phyloP scores from a whole-genome alignment of 2,797 vertebrate genomes.

The Alectoris magna region DNA sequence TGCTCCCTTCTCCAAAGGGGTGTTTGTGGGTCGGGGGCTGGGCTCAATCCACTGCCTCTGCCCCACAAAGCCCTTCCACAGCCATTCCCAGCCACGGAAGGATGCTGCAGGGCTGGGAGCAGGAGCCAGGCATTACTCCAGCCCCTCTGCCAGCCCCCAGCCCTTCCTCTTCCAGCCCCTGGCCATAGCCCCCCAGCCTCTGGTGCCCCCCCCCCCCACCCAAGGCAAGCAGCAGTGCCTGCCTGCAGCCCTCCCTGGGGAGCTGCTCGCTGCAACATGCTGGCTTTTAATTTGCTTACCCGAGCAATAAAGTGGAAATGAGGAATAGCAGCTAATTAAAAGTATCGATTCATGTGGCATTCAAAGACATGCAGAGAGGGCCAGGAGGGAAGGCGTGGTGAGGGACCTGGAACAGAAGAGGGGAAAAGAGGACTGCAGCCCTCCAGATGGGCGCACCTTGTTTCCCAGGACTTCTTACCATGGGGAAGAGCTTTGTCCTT shows the following conservation, averaged over 20 bases:
- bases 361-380: background rate
- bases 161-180: background rate
- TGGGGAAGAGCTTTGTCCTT: background rate
- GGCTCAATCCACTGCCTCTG: background rate
- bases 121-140: background rate
- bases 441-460: rapidly evolving
- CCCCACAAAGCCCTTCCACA: background rate
- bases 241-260: conserved; percentile 43
- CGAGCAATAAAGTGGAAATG: conserved; percentile 66
- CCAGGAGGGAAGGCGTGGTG: background rate
- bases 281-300: conserved; percentile 69
- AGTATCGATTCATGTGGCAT: conserved; percentile 65
- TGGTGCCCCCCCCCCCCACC: background rate
- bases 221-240: conserved; percentile 20
- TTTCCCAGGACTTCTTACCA: background rate
- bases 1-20: background rate
- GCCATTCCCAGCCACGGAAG: background rate
- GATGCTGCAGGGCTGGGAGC: background rate
- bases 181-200: background rate
- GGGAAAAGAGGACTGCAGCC: background rate
- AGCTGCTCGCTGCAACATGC: conserved; percentile 33
- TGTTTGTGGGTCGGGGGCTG: background rate
- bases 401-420: background rate
- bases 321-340: conserved; percentile 76
- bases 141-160: background rate